phyloP scores from a whole-genome alignment of 2,888 invertebrate genomes.

The Chymomyza fuscimana region DNA sequence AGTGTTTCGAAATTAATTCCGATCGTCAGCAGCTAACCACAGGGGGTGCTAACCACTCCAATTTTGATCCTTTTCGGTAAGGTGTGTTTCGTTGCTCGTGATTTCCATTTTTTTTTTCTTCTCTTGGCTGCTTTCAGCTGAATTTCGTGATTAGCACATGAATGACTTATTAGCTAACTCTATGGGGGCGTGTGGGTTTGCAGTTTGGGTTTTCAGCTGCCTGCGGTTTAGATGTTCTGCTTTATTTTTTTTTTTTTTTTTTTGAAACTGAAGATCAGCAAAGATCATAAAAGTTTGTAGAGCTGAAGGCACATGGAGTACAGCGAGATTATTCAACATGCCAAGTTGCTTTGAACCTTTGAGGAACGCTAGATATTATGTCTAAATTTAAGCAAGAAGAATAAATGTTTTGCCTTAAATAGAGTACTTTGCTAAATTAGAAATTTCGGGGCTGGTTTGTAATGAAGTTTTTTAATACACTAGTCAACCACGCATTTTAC shows the following conservation, averaged over 20 bases:
- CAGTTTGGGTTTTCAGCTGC: conserved; percentile 54
- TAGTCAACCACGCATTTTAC: too few relatives aligned
- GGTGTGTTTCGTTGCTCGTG: conserved; percentile 52
- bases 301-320: not conserved
- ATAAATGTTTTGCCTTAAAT: not conserved
- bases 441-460: not conserved
- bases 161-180: conserved; percentile 49
- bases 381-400: not conserved
- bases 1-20: conserved; percentile 76
- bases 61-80: conserved; percentile 47
- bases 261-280: not conserved
- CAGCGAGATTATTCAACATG: not conserved
- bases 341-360: not conserved
- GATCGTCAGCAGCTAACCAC: conserved; percentile 66
- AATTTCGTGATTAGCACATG: conserved; percentile 73
- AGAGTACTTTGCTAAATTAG: not conserved
- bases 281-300: conserved; percentile 3
- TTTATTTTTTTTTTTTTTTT: too few relatives aligned
- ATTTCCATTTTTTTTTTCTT: conserved; percentile 36
- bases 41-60: conserved; percentile 56
- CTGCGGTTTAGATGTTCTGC: conserved; percentile 3
- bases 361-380: not conserved
- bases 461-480: not conserved
- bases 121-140: conserved; percentile 44
- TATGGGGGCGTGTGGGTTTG: conserved; percentile 54